phyloP scores from a whole-genome alignment of 2,888 invertebrate species.

The Ormyrus rosae region DNA sequence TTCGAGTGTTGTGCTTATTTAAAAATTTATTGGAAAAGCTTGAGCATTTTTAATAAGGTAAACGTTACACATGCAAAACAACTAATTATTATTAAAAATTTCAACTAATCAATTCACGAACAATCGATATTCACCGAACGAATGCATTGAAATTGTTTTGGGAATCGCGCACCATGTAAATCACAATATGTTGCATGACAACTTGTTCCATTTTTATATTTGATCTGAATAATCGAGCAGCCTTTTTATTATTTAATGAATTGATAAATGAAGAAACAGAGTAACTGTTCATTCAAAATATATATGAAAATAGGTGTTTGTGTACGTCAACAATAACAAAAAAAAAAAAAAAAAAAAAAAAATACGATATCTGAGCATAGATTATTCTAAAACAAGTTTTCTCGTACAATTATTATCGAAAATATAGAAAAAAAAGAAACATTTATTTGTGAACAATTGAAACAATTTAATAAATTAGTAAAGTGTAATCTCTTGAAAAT shows the following conservation, averaged over 20 bases:
- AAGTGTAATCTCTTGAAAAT: slow-evolving; percentile 22
- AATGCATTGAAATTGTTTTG: too few relatives aligned
- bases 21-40: slow-evolving; percentile 14
- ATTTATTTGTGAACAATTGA: slow-evolving; percentile 11
- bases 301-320: slow-evolving; percentile 6
- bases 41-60: slow-evolving; percentile 29
- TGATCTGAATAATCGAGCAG: too few relatives aligned
- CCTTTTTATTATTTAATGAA: neutral
- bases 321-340: neutral
- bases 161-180: too few relatives aligned
- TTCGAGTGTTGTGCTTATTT: neutral
- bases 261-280: neutral
- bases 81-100: slow-evolving; percentile 19
- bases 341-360: too few relatives aligned
- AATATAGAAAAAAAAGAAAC: neutral
- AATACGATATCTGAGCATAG: neutral
- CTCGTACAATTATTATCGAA: slow-evolving; percentile 9
- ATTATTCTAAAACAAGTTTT: slow-evolving; percentile 12
- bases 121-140: neutral
- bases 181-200: too few relatives aligned
- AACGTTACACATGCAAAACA: neutral
- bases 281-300: neutral
- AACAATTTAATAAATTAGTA: slow-evolving; percentile 1
- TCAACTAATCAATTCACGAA: neutral
- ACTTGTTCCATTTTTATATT: too few relatives aligned